Percentiles rank a stretch among this genome's conserved stretches.
Evolutionary conservation across 2,888 invertebrate species (phyloP).

Genomic region (Archips xylosteana): DNA sequence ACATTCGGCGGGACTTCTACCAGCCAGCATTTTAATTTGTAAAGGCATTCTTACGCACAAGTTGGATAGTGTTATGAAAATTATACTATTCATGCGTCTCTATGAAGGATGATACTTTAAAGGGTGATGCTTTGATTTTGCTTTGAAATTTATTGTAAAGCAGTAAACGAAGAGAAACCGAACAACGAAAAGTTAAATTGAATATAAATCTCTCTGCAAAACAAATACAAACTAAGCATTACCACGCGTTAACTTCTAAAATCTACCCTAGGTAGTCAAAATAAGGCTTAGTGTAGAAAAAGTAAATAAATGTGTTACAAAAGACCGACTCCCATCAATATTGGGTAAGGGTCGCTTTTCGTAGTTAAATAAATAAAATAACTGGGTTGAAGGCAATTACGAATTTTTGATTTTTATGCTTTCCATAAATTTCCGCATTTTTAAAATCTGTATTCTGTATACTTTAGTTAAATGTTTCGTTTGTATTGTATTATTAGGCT

Average conservation of each 20-base stretch:
- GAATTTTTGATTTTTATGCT: slow-evolving; percentile 36
- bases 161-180: slow-evolving; percentile 53
- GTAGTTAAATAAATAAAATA: slow-evolving; percentile 67
- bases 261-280: slow-evolving; percentile 10
- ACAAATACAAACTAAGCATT: slow-evolving; percentile 44
- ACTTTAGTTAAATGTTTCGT: neutral
- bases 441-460: neutral
- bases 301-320: slow-evolving; percentile 23
- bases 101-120: neutral
- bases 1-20: neutral
- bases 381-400: slow-evolving; percentile 59
- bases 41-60: neutral
- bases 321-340: slow-evolving; percentile 54
- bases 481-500: neutral
- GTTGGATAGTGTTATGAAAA: neutral
- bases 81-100: neutral
- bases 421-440: slow-evolving; percentile 6
- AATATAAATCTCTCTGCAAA: slow-evolving; percentile 60
- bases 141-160: slow-evolving; percentile 52
- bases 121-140: slow-evolving; percentile 13
- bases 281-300: slow-evolving; percentile 12
- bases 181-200: slow-evolving; percentile 64
- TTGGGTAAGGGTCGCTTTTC: slow-evolving; percentile 54
- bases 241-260: slow-evolving; percentile 2
- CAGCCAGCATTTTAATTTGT: neutral